A percentile compares a stretch with the other conserved stretches of the same genome.
These are phyloP conservation scores for Pipistrellus pygmaeus DNA, from an alignment of 2,797 vertebrate genomes.

Conservation along the genomic window DNA sequence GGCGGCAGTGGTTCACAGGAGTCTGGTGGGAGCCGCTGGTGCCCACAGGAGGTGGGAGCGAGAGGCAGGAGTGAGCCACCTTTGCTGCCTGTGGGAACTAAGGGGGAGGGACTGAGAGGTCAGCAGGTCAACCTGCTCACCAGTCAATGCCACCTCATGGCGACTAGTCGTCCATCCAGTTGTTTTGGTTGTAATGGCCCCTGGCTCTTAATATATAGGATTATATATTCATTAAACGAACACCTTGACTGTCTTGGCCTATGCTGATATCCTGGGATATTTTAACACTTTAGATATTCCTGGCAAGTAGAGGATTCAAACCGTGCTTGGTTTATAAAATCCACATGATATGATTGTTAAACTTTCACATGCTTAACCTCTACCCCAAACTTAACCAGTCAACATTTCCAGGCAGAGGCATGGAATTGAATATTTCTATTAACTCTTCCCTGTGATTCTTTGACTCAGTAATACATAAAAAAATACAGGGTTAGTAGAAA, in stretches of 20 bases:
- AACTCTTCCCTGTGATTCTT: not conserved
- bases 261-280: not conserved
- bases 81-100: too few relatives aligned
- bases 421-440: not conserved
- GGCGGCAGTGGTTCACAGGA: too few relatives aligned
- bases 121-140: too few relatives aligned
- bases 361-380: not conserved
- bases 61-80: too few relatives aligned
- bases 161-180: too few relatives aligned
- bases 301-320: not conserved
- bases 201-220: too few relatives aligned
- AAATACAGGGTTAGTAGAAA: not conserved
- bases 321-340: not conserved
- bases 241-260: not conserved
- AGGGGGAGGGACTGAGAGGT: too few relatives aligned
- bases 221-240: not conserved
- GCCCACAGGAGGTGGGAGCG: too few relatives aligned
- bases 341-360: not conserved
- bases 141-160: too few relatives aligned
- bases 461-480: not conserved
- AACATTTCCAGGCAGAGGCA: not conserved
- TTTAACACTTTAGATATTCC: not conserved
- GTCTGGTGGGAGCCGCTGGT: too few relatives aligned
- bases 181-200: too few relatives aligned
- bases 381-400: not conserved